phyloP scores from a whole-genome alignment of 2,113 vertebrate genomes.

The Alligator sinensis region DNA sequence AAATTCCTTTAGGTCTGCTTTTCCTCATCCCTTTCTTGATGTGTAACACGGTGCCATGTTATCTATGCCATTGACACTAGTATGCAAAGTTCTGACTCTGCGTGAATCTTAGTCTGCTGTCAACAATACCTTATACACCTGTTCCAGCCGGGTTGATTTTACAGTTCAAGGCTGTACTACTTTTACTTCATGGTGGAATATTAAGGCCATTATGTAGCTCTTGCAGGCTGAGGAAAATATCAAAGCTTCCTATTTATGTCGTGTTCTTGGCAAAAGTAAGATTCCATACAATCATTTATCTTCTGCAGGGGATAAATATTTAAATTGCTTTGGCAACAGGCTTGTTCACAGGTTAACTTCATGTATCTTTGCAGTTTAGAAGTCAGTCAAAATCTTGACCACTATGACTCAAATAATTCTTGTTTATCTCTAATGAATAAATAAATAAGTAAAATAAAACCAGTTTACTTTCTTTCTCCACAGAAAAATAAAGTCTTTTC shows the following conservation, averaged over 20 bases:
- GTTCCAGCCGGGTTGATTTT: background rate
- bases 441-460: slow-evolving; percentile 11
- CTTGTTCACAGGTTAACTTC: slow-evolving; percentile 65
- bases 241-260: slow-evolving; percentile 60
- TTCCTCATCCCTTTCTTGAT: background rate
- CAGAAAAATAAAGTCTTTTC: fast-evolving
- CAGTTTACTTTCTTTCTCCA: background rate
- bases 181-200: background rate
- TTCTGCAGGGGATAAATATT: slow-evolving; percentile 72
- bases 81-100: background rate
- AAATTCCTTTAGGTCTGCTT: background rate
- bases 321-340: slow-evolving; percentile 70
- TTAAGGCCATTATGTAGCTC: slow-evolving; percentile 32
- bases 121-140: background rate
- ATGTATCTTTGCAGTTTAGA: slow-evolving; percentile 67
- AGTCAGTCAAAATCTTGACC: slow-evolving; percentile 44
- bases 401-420: slow-evolving; percentile 59
- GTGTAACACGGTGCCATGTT: background rate
- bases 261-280: slow-evolving; percentile 58
- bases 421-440: slow-evolving; percentile 44
- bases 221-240: slow-evolving; percentile 41
- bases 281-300: slow-evolving; percentile 59
- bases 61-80: background rate
- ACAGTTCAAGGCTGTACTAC: background rate
- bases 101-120: background rate